phyloP scores from a whole-genome alignment of 2,797 vertebrate genomes.

The Serranus cabrilla region DNA sequence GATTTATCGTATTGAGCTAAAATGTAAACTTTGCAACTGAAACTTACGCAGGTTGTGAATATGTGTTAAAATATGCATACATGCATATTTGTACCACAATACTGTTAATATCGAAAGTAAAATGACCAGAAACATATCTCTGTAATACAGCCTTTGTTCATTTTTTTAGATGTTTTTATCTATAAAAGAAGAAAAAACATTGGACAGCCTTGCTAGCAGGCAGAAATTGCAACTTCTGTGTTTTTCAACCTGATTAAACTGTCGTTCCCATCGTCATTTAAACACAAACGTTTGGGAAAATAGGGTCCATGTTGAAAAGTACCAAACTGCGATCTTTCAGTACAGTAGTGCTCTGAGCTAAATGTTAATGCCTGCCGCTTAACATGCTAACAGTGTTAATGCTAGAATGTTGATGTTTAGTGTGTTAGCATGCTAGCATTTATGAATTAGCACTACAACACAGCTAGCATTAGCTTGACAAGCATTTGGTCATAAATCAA shows the following conservation, averaged over 20 bases:
- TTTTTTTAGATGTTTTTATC: background rate
- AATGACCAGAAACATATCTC: background rate
- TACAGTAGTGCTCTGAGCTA: background rate
- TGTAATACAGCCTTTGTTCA: background rate
- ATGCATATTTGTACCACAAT: slow-evolving; percentile 14
- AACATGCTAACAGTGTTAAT: background rate
- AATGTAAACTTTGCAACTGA: slow-evolving; percentile 11
- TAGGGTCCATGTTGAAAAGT: no score
- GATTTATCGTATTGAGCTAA: background rate
- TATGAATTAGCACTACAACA: background rate
- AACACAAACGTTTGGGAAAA: no score
- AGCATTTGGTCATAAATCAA: background rate
- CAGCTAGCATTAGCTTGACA: background rate
- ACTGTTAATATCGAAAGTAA: background rate
- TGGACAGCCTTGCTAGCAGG: background rate
- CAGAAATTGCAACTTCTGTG: background rate
- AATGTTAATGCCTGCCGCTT: slow-evolving; percentile 9
- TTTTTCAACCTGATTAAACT: no score
- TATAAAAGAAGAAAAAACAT: background rate
- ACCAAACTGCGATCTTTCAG: no score
- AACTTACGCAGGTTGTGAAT: slow-evolving; percentile 3
- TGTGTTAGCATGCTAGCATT: slow-evolving; percentile 12
- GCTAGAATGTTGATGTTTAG: slow-evolving; percentile 7
- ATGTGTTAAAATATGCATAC: background rate
- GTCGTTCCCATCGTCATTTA: no score